phyloP scores from a whole-genome alignment of 2,888 invertebrate species.

The Diogma glabrata region DNA sequence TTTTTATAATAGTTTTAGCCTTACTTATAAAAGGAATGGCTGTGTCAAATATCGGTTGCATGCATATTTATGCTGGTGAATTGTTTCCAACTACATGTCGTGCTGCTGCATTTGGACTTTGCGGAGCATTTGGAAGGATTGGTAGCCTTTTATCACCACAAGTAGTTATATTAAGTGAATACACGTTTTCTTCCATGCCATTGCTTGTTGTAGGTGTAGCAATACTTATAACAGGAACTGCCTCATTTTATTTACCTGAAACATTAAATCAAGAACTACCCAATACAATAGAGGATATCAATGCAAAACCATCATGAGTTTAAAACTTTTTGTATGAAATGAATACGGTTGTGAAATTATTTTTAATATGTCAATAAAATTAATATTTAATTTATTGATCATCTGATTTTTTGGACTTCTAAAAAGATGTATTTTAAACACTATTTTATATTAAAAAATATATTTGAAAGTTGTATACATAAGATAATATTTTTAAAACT shows the following conservation, averaged over 20 bases:
- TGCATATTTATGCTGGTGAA: constrained; percentile 33
- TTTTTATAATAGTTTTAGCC: constrained; percentile 23
- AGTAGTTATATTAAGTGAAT: constrained; percentile 23
- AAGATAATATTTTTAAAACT: too few species aligned
- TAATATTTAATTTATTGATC: too few species aligned
- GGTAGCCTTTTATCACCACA: constrained; percentile 39
- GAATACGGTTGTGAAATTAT: too few species aligned
- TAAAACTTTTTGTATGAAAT: too few species aligned
- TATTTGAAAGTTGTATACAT: too few species aligned
- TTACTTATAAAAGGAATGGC: constrained; percentile 36
- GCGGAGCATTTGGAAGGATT: constrained; percentile 37
- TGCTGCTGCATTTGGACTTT: constrained; percentile 35
- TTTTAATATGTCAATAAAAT: too few species aligned
- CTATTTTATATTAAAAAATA: too few species aligned
- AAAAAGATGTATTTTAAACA: too few species aligned
- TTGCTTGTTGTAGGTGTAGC: constrained; percentile 18
- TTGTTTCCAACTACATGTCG: constrained; percentile 34
- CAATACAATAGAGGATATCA: constrained; percentile 20
- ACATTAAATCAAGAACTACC: constrained; percentile 19
- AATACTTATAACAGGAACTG: constrained; percentile 18
- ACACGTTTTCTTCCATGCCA: constrained; percentile 17
- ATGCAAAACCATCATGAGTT: too few species aligned
- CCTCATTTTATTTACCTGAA: constrained; percentile 21
- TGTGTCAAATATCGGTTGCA: constrained; percentile 37
- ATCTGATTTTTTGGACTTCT: too few species aligned